phyloP scores from a whole-genome alignment of 2,888 invertebrate species.

The Patella ulyssiponensis region DNA sequence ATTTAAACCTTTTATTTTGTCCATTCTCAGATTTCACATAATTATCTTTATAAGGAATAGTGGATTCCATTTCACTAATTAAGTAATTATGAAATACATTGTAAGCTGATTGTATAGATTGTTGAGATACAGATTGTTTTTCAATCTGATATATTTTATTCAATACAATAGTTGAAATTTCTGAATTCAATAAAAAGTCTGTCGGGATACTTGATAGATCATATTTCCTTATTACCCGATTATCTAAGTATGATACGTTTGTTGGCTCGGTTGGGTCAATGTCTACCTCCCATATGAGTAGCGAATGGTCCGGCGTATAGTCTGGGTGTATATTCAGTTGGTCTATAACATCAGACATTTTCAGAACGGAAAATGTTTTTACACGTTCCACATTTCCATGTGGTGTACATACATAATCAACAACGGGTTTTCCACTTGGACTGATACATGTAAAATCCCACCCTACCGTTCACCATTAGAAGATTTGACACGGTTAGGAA shows the following conservation, averaged over 20 bases:
- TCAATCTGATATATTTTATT: not conserved
- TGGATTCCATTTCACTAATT: not conserved
- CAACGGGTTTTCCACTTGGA: not conserved
- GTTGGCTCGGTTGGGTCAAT: not conserved
- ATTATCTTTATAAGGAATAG: not conserved
- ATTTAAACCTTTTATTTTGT: not conserved
- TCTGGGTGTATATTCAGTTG: not conserved
- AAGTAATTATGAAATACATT: not conserved
- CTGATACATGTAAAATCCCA: not conserved
- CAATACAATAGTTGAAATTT: not conserved
- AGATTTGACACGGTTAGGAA: slow-evolving; percentile 6
- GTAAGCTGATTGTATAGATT: not conserved
- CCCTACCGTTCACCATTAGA: not conserved
- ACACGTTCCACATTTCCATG: not conserved
- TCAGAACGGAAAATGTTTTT: slow-evolving; percentile 2
- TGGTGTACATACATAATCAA: slow-evolving; percentile 1
- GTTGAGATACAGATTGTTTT: not conserved
- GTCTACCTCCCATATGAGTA: not conserved
- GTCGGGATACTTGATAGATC: not conserved
- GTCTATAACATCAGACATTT: not conserved
- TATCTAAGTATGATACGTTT: not conserved
- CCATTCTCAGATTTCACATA: not conserved
- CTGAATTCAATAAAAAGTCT: not conserved
- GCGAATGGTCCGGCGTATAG: not conserved
- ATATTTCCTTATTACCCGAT: not conserved